Evolutionary conservation across 2,113 vertebrate species (phyloP).

Genomic region (Sebastes fasciatus): DNA sequence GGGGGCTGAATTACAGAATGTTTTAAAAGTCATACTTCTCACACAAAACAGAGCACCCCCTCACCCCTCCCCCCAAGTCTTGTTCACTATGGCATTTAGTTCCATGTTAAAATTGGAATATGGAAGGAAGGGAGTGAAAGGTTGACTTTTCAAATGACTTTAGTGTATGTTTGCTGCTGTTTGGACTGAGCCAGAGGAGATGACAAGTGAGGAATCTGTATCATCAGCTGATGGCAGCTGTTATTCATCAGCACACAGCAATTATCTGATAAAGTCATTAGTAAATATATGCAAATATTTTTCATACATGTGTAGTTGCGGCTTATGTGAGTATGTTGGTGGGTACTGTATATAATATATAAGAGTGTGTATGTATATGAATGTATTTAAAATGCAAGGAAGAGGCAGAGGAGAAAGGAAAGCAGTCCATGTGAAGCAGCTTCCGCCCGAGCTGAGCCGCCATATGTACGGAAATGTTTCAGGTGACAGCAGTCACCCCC

Average conservation of each 20-base stretch:
- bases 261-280: conserved; percentile 26
- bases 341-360: neutral
- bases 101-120: conserved; percentile 5
- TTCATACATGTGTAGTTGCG: neutral
- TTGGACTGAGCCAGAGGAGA: neutral
- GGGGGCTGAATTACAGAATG: conserved; percentile 30
- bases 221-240: conserved; percentile 11
- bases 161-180: neutral
- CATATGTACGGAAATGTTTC: conserved; percentile 26
- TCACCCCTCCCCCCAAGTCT: neutral
- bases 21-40: conserved; percentile 38
- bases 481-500: conserved; percentile 12
- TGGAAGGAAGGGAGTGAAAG: conserved; percentile 3
- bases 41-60: conserved; percentile 18
- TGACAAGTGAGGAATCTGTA: neutral
- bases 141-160: neutral
- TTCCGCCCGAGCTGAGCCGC: conserved; percentile 11
- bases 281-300: conserved; percentile 15
- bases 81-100: conserved; percentile 26
- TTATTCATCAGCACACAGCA: conserved; percentile 5
- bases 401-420: neutral
- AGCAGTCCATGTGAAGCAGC: neutral
- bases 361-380: neutral
- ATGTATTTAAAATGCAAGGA: neutral
- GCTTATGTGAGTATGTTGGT: neutral